A percentile compares a stretch with the other conserved stretches of the same genome.
These are phyloP conservation scores for Phlogophora meticulosa DNA, from an alignment of 2,888 invertebrate species.

Conservation along the genomic window DNA sequence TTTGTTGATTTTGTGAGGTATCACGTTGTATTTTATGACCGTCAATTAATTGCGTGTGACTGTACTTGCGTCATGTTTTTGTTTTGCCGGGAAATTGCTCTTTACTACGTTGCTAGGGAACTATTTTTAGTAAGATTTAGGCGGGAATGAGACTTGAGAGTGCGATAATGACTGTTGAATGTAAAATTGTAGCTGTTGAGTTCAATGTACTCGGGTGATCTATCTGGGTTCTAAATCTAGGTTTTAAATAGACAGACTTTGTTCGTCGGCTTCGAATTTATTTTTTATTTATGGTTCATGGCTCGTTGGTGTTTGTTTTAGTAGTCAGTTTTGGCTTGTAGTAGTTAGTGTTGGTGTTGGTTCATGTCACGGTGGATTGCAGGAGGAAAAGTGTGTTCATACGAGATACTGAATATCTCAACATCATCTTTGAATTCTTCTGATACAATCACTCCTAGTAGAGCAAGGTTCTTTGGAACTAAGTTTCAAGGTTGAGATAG, in stretches of 20 bases:
- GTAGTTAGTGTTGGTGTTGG: neutral
- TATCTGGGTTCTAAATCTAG: neutral
- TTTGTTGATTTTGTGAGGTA: constrained; percentile 86
- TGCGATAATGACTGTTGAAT: neutral
- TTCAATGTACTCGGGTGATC: constrained; percentile 1
- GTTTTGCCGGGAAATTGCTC: constrained; percentile 47
- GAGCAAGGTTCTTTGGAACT: neutral
- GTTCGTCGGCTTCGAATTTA: neutral
- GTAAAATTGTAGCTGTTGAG: neutral
- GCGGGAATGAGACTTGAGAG: neutral
- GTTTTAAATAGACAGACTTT: neutral
- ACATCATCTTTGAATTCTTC: neutral
- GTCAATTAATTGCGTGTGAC: constrained; percentile 82
- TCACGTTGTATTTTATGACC: constrained; percentile 74
- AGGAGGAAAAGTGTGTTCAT: neutral
- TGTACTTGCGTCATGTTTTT: constrained; percentile 64
- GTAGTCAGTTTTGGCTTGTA: neutral
- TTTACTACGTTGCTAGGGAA: constrained; percentile 1
- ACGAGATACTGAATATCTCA: no score
- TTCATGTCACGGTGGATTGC: neutral
- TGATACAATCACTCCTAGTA: neutral
- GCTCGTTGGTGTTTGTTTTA: neutral
- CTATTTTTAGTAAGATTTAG: constrained; percentile 10
- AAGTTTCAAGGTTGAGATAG: neutral
- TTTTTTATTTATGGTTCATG: neutral